These are phyloP conservation scores for Aphaenogaster rudis DNA, from an alignment of 1,140 invertebrate species.

Conservation along the genomic window DNA sequence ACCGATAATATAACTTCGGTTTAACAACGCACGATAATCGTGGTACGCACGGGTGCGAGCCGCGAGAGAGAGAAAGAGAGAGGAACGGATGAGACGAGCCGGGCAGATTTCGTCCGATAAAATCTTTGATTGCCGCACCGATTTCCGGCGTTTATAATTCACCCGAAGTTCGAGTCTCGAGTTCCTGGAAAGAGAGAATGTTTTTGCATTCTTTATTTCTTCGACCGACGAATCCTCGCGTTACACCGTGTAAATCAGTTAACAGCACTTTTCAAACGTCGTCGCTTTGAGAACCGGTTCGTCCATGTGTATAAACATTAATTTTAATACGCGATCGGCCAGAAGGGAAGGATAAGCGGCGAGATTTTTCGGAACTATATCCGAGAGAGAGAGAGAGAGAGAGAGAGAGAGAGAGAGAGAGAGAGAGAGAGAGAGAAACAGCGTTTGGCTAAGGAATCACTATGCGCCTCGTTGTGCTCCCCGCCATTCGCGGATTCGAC, in stretches of 20 bases:
- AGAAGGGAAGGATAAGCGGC: background rate
- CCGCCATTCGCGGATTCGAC: constrained; percentile 2
- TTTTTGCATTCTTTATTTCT: constrained; percentile 24
- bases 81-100: background rate
- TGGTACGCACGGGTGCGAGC: no score
- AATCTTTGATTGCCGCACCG: constrained; percentile 2
- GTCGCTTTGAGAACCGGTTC: constrained; percentile 15
- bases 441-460: background rate
- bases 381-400: no score
- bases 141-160: constrained; percentile 29
- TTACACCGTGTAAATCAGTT: constrained; percentile 5
- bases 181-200: constrained; percentile 26
- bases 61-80: background rate
- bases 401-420: background rate
- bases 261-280: background rate
- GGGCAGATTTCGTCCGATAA: background rate
- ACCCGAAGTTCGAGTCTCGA: constrained; percentile 5
- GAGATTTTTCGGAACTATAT: background rate
- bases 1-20: background rate
- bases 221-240: background rate
- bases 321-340: background rate
- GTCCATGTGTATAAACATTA: background rate
- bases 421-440: background rate
- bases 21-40: constrained; percentile 12
- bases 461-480: constrained; percentile 8